Conservation (phyloP, 2,797 vertebrate genomes). For the Poeciliopsis infans region DNA sequence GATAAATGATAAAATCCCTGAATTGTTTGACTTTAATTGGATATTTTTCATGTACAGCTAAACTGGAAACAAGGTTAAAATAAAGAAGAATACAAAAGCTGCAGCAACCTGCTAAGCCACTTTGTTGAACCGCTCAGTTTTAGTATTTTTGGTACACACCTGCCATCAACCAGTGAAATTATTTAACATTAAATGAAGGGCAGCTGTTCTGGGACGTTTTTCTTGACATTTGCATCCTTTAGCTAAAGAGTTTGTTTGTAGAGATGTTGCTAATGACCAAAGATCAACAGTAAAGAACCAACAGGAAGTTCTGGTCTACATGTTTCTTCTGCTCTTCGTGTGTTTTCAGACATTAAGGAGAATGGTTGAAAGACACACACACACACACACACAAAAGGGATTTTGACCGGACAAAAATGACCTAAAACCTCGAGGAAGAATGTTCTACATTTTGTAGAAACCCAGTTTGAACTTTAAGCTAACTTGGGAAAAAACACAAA, state of each 20-base stretch:
- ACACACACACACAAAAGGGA: not conserved
- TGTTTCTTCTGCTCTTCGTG: not conserved
- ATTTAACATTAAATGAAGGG: not conserved
- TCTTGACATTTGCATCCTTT: not conserved
- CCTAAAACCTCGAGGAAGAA: not conserved
- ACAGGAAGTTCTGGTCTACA: not conserved
- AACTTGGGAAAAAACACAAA: not conserved
- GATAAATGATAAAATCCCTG: not conserved
- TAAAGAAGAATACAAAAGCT: not conserved
- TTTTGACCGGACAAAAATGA: not conserved
- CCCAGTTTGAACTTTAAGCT: not conserved
- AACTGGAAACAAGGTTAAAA: not conserved
- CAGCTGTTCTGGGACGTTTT: not conserved
- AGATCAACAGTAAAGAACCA: not conserved
- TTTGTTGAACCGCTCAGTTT: not conserved
- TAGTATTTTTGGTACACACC: not conserved
- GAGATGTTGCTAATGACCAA: not conserved
- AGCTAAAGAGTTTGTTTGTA: not conserved
- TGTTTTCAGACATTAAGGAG: too few species aligned
- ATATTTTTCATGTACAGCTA: not conserved
- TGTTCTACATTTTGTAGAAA: not conserved
- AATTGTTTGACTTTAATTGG: not conserved
- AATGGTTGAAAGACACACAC: too few species aligned
- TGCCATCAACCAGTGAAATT: not conserved
- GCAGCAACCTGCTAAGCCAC: not conserved